These are phyloP conservation scores for Berghia stephanieae DNA, from an alignment of 1,140 invertebrate genomes.

Conservation along the genomic window DNA sequence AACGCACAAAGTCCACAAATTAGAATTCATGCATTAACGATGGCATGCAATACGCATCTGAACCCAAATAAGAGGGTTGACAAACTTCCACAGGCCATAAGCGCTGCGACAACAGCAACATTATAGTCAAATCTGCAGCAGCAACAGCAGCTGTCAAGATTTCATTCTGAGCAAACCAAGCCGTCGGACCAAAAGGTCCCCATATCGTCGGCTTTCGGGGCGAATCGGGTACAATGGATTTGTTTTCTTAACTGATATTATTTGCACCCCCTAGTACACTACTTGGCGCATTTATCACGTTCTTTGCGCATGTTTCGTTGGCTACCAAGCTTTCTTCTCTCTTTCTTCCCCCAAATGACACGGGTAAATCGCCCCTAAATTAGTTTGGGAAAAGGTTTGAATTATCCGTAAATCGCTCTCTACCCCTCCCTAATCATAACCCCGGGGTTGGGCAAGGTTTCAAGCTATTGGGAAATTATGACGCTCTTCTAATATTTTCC, in stretches of 20 bases:
- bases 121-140: too few species aligned
- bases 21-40: too few species aligned
- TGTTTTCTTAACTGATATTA: constrained; percentile 19
- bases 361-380: background rate
- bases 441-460: background rate
- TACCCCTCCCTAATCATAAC: constrained; percentile 26
- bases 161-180: constrained; percentile 10
- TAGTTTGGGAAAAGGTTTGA: constrained; percentile 17
- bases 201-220: constrained; percentile 10
- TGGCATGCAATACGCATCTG: too few species aligned
- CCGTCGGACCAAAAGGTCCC: background rate
- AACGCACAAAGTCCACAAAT: too few species aligned
- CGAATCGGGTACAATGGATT: constrained; percentile 10
- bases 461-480: constrained; percentile 9
- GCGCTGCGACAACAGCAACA: background rate
- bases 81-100: background rate
- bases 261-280: constrained; percentile 28
- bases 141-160: background rate
- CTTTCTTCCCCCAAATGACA: background rate
- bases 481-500: constrained; percentile 23
- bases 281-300: constrained; percentile 16
- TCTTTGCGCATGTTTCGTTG: constrained; percentile 20
- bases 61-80: background rate
- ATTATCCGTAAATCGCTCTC: constrained; percentile 18
- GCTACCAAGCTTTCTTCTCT: background rate